Conservation (phyloP, 2,888 invertebrate species). For the Tanypteryx hageni region DNA sequence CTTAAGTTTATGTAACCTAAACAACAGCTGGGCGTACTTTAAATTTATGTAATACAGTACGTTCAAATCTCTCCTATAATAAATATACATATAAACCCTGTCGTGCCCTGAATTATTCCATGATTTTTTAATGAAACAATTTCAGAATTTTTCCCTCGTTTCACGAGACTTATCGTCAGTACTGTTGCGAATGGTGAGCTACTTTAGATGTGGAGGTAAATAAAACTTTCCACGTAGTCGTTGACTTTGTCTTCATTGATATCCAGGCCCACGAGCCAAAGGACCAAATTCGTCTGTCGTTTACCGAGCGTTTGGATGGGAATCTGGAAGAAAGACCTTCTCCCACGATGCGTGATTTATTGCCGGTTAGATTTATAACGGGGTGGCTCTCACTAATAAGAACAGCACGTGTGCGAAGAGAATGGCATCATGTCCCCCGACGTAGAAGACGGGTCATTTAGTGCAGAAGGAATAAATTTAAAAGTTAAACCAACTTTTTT, state of each 20-base stretch:
- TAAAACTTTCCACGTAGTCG: not conserved
- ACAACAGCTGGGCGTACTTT: too few species aligned
- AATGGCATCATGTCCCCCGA: not conserved
- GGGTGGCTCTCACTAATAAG: not conserved
- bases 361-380: not conserved
- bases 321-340: not conserved
- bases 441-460: not conserved
- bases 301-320: not conserved
- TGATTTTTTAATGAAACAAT: too few species aligned
- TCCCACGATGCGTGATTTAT: not conserved
- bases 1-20: too few species aligned
- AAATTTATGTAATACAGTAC: too few species aligned
- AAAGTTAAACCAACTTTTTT: too few species aligned
- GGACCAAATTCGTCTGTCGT: not conserved
- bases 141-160: too few species aligned
- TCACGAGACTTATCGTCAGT: too few species aligned
- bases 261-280: not conserved
- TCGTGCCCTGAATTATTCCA: too few species aligned
- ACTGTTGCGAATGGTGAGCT: too few species aligned
- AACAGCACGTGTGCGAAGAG: not conserved
- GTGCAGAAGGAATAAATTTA: not conserved
- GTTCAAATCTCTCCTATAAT: too few species aligned
- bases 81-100: too few species aligned
- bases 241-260: conserved; percentile 25
- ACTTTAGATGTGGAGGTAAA: too few species aligned